Conservation (phyloP, 2,888 invertebrate species). For the Trichogramma evanescens region DNA sequence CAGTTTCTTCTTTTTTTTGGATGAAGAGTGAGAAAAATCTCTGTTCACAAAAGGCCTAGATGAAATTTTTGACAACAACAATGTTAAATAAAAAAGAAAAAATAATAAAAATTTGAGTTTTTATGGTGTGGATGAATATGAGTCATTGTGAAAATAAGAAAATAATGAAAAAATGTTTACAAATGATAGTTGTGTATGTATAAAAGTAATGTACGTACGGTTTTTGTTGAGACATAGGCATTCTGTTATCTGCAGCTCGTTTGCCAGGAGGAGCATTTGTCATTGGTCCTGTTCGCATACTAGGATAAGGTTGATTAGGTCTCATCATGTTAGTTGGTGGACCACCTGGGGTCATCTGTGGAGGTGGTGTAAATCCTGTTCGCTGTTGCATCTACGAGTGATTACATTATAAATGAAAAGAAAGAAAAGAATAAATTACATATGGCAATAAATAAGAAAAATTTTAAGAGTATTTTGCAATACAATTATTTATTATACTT, state of each 20-base stretch:
- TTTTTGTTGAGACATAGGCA: slow-evolving; percentile 58
- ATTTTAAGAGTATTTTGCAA: not conserved
- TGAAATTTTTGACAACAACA: slow-evolving; percentile 37
- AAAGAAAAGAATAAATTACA: not conserved
- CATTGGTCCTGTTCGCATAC: slow-evolving; percentile 58
- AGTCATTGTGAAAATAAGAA: slow-evolving; percentile 23
- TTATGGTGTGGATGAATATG: slow-evolving; percentile 20
- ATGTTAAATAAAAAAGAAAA: slow-evolving; percentile 36
- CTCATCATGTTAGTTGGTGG: slow-evolving; percentile 55
- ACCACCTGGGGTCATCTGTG: slow-evolving; percentile 52
- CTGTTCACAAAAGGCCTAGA: slow-evolving; percentile 49
- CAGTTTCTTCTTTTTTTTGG: slow-evolving; percentile 90
- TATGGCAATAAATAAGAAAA: not conserved
- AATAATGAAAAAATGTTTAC: slow-evolving; percentile 26
- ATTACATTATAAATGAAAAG: not conserved
- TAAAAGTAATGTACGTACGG: slow-evolving; percentile 45
- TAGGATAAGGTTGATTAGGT: slow-evolving; percentile 53
- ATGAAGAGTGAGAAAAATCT: slow-evolving; percentile 58
- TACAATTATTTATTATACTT: slow-evolving; percentile 37
- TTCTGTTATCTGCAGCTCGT: slow-evolving; percentile 57
- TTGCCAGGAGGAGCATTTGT: slow-evolving; percentile 56
- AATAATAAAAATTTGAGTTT: slow-evolving; percentile 30
- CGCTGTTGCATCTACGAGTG: slow-evolving; percentile 52
- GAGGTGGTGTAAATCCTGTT: slow-evolving; percentile 63
- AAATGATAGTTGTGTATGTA: slow-evolving; percentile 19